A percentile compares a stretch with the other conserved stretches of the same genome.
phyloP scores from a whole-genome alignment of 2,888 invertebrate genomes.

The Lasius fuliginosus region DNA sequence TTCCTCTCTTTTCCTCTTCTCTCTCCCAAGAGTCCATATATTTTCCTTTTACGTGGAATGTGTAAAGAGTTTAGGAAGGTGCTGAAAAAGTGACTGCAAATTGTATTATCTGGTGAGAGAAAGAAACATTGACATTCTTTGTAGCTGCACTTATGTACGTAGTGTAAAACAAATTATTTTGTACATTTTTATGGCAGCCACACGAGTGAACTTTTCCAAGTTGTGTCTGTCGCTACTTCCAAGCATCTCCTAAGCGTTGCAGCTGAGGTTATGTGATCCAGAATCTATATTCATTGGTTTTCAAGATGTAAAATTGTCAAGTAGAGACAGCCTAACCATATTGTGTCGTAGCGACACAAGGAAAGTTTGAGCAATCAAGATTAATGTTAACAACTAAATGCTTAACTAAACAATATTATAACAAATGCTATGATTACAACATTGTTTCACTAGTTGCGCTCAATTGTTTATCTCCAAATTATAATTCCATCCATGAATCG shows the following conservation, averaged over 20 bases:
- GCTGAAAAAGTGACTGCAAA: background rate
- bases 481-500: background rate
- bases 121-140: background rate
- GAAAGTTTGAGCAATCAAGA: background rate
- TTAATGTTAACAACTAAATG: background rate
- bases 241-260: background rate
- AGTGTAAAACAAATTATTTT: background rate
- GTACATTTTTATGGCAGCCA: background rate
- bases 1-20: background rate
- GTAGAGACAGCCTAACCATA: background rate
- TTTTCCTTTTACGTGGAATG: background rate
- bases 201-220: background rate
- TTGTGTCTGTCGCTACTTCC: no score
- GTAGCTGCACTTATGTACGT: background rate
- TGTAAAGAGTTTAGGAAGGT: background rate
- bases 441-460: background rate
- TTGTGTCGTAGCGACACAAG: background rate
- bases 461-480: background rate
- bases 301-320: slow-evolving; percentile 26
- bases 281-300: slow-evolving; percentile 6
- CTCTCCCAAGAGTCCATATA: no score
- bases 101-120: background rate
- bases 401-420: background rate
- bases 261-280: slow-evolving; percentile 29
- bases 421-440: background rate